Evolutionary conservation across 1,140 invertebrate species (phyloP).

Genomic region (Drosophila mauritiana): DNA sequence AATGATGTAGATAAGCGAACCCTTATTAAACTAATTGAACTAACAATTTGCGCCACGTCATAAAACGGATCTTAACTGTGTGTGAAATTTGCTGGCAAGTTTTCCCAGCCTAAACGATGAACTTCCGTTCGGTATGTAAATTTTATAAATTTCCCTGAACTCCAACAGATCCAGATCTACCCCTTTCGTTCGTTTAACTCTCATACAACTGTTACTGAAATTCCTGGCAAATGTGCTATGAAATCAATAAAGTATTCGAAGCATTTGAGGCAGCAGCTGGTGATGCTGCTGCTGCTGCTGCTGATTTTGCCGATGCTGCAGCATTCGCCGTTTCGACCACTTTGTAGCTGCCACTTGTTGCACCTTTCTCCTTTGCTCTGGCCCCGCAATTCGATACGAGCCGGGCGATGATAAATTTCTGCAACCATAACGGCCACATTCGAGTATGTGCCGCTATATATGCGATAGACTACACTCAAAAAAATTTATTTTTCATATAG

Average conservation of each 20-base stretch:
- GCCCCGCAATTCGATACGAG: conserved; percentile 65
- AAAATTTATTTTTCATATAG: background rate
- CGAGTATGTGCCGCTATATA: conserved; percentile 65
- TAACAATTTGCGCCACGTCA: conserved; percentile 16
- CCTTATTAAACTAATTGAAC: background rate
- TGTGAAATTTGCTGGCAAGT: conserved; percentile 16
- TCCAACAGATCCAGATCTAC: background rate
- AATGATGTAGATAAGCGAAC: background rate
- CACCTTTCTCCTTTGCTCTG: conserved; percentile 66
- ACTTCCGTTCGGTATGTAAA: conserved; percentile 25
- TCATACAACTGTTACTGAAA: conserved; percentile 24
- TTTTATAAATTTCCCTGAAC: conserved; percentile 9
- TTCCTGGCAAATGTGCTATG: conserved; percentile 74
- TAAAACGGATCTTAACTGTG: conserved; percentile 16
- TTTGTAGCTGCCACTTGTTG: conserved; percentile 79
- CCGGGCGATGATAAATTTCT: conserved; percentile 72
- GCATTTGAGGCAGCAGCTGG: conserved; percentile 56
- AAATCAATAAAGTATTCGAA: conserved; percentile 77
- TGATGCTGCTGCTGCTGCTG: conserved; percentile 40
- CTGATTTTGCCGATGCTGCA: conserved; percentile 48
- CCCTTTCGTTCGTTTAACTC: conserved; percentile 19
- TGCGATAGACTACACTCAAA: conserved; percentile 10
- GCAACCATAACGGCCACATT: conserved; percentile 73
- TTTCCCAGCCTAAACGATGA: conserved; percentile 16
- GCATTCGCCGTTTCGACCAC: conserved; percentile 58